Conservation (phyloP, 2,113 vertebrate genomes). For the Peromyscus leucopus region DNA sequence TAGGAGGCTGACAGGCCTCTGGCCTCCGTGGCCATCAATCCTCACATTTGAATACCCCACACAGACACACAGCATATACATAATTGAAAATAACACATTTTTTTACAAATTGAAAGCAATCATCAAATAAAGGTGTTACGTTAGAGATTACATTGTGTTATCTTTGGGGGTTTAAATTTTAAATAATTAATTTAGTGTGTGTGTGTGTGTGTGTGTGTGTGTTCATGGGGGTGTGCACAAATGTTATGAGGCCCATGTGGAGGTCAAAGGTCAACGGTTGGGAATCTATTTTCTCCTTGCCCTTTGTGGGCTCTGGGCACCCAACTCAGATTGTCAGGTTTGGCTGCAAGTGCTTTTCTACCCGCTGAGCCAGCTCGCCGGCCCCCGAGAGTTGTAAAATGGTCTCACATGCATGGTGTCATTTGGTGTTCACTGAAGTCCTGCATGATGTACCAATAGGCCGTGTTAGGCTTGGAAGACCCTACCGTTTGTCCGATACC, state of each 20-base stretch:
- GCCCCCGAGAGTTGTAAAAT: conserved; percentile 17
- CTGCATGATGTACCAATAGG: not conserved
- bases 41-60: not conserved
- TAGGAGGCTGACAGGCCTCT: not conserved
- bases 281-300: not conserved
- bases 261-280: not conserved
- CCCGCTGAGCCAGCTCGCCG: not conserved
- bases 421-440: not conserved
- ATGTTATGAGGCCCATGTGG: not conserved
- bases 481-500: not conserved
- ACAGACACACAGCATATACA: not conserved
- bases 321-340: not conserved
- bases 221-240: not conserved
- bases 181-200: not conserved
- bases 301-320: not conserved
- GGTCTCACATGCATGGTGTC: not conserved
- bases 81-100: not conserved
- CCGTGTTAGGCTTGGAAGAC: not conserved
- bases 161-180: conserved; percentile 23
- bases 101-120: not conserved
- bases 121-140: conserved; percentile 10
- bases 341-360: not conserved
- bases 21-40: not conserved
- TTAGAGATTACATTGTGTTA: not conserved
- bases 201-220: not conserved